These are phyloP conservation scores for Otus sunia DNA, from an alignment of 2,113 vertebrate species.

Conservation along the genomic window DNA sequence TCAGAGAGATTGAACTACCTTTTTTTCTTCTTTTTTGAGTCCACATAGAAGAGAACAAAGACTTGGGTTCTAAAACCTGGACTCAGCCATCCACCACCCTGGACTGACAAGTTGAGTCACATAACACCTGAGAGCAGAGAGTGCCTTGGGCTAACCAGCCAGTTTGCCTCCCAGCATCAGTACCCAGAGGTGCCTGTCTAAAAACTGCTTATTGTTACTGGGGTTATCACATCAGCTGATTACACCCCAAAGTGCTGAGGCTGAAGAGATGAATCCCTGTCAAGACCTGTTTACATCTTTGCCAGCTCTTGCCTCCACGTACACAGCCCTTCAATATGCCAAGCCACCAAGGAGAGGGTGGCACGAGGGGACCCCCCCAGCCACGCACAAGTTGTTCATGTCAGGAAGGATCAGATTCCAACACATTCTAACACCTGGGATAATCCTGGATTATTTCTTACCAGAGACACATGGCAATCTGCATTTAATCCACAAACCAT, in stretches of 20 bases:
- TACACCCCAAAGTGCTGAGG: background rate
- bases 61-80: background rate
- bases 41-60: background rate
- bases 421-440: background rate
- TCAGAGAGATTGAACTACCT: background rate
- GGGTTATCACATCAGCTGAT: background rate
- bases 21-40: background rate
- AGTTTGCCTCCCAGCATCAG: background rate
- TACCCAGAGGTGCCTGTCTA: accelerated
- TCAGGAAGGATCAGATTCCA: background rate
- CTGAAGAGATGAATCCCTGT: background rate
- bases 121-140: background rate
- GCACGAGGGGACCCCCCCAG: accelerated
- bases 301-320: background rate
- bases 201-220: background rate
- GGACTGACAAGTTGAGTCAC: background rate
- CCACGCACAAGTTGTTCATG: accelerated
- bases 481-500: background rate
- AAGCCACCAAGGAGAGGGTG: background rate
- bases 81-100: accelerated
- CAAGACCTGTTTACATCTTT: background rate
- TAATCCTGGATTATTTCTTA: background rate
- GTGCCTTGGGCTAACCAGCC: background rate
- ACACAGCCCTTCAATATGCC: background rate
- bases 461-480: background rate